phyloP scores from a whole-genome alignment of 2,797 vertebrate genomes.

The Notamacropus eugenii region DNA sequence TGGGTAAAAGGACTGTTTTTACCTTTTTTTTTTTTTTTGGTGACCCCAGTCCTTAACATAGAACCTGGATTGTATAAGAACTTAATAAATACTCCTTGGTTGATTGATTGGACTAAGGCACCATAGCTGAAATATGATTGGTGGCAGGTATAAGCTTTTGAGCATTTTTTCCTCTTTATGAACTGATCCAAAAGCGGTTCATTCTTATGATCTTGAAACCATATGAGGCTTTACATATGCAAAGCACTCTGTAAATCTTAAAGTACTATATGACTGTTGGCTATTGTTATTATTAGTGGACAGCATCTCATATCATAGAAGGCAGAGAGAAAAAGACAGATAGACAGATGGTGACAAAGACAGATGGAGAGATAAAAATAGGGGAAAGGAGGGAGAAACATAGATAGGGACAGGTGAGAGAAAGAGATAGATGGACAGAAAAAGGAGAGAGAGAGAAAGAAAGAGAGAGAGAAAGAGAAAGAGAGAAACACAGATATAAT shows the following conservation, averaged over 20 bases:
- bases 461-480: too few relatives aligned
- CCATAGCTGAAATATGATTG: background rate
- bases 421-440: too few relatives aligned
- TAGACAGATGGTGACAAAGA: background rate
- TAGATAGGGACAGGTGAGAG: too few relatives aligned
- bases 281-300: background rate
- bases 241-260: background rate
- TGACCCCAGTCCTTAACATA: background rate
- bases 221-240: background rate
- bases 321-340: background rate
- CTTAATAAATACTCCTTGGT: background rate
- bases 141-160: background rate
- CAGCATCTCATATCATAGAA: background rate
- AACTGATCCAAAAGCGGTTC: background rate
- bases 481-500: background rate
- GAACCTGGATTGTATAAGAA: background rate
- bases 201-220: background rate
- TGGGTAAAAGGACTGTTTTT: background rate
- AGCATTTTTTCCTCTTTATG: background rate
- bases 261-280: background rate
- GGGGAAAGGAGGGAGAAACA: background rate
- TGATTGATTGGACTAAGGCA: background rate
- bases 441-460: too few relatives aligned
- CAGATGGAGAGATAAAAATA: background rate
- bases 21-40: background rate